Evolutionary conservation across 2,797 vertebrate species (phyloP), one percentile per base, ranked within the genome.

Genomic region (Acrossocheilus fasciatus): DNA sequence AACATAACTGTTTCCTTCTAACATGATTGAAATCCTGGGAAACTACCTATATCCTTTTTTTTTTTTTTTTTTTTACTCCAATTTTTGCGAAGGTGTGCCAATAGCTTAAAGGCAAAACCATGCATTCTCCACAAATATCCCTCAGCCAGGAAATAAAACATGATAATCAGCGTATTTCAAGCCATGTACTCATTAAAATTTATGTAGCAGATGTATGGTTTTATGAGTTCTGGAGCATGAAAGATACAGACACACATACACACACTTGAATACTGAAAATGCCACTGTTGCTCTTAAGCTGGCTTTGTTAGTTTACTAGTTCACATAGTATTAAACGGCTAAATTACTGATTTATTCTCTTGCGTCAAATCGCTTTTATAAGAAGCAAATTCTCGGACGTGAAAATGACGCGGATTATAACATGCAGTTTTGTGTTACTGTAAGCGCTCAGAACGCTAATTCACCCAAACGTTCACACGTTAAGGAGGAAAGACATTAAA

Each of bases 171-270:
- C 1, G 20, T 68, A 68, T 84, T 89, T 88, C 52, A 68, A 84
- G 45, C 70, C 77, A 64, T 79, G 68, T 78, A 74, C 39, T 86
- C 69, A 83, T 91, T 82, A 86, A 86, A 74, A 72, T 87, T 83
- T 86, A 91, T 86, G 70, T 54, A 74, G 75, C 87, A 89, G 87
- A 89, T 87, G 81, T 82, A 86, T 80, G 50, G 17, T 86, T 89
- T 88, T 85, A 86, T 89, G 84, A 64, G 68, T 76, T 87, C 52
- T 88, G 81, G 81, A 78, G 50, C 54, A 83, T 83, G 54, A 23
- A 83, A 84, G 64, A 36, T 66, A 11, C 20, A 23, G 5, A 59
- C n/a, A 30, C 54, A 72, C n/a, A 66, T 41, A 82, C 50, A 72
- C 69, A 84, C 14, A 80, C 36, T 81, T 30, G 4, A 81, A 64